Conservation (phyloP, 2,113 vertebrate genomes). For the Phainopepla nitens region DNA sequence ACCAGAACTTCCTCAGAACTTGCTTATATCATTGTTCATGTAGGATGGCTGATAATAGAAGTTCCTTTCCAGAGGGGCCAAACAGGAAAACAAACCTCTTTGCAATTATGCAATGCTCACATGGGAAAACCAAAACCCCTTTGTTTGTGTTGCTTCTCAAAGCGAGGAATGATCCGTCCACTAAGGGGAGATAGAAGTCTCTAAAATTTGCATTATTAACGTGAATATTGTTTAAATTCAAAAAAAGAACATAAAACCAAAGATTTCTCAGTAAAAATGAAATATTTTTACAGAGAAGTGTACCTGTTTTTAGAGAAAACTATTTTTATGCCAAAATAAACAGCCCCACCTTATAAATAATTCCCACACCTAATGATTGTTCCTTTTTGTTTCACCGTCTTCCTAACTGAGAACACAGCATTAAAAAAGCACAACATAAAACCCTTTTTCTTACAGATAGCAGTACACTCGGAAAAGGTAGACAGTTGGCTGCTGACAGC, state of each 20-base stretch:
- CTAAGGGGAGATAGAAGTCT: background rate
- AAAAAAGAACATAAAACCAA: background rate
- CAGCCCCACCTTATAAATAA: background rate
- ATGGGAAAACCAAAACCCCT: background rate
- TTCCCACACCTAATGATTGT: background rate
- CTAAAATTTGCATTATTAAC: background rate
- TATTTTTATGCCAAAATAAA: background rate
- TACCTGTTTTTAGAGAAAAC: background rate
- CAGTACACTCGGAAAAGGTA: background rate
- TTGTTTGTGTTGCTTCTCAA: background rate
- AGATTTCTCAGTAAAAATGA: background rate
- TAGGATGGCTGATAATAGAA: conserved; percentile 11
- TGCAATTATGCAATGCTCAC: background rate
- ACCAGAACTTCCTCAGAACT: conserved; percentile 43
- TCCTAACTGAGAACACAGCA: background rate
- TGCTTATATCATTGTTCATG: background rate
- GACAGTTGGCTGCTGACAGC: background rate
- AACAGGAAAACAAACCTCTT: background rate
- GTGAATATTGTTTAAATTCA: background rate
- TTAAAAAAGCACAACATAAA: background rate
- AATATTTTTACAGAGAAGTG: background rate
- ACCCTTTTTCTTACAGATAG: background rate
- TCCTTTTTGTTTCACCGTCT: background rate
- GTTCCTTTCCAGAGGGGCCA: background rate
- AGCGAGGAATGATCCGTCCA: background rate